phyloP scores from a whole-genome alignment of 2,797 vertebrate species.

The Phrynocephalus forsythii region DNA sequence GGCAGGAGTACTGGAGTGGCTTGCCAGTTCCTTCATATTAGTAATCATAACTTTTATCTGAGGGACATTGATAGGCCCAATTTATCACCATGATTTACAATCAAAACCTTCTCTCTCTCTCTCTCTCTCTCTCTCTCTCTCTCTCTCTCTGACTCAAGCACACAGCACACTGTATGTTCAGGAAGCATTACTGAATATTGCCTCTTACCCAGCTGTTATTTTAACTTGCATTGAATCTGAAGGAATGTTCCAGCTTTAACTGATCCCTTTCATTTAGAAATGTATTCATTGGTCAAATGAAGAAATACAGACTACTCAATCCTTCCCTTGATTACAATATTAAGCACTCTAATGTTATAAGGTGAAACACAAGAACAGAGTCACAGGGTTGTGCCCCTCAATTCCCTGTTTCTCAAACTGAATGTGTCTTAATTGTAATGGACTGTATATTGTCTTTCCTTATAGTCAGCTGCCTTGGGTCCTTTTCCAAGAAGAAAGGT shows the following conservation, averaged over 20 bases:
- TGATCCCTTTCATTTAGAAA: slow-evolving; percentile 28
- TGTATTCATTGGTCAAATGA: slow-evolving; percentile 42
- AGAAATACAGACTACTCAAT: slow-evolving; percentile 30
- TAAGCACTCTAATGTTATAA: slow-evolving; percentile 25
- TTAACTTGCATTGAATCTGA: slow-evolving; percentile 29
- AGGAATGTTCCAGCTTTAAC: slow-evolving; percentile 36
- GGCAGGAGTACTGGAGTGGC: no score
- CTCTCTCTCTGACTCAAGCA: no score
- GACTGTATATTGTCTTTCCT: no score
- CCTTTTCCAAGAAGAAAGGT: no score
- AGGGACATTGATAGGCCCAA: neutral
- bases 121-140: neutral
- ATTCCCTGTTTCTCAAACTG: no score
- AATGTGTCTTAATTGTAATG: no score
- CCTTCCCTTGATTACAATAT: slow-evolving; percentile 28
- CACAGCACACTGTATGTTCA: neutral
- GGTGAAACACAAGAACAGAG: slow-evolving; percentile 11
- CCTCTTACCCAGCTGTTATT: slow-evolving; percentile 18
- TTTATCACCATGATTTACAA: slow-evolving; percentile 14
- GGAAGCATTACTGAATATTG: slow-evolving; percentile 10
- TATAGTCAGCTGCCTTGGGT: no score
- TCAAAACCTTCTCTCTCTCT: neutral
- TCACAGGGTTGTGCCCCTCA: neutral
- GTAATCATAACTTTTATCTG: neutral
- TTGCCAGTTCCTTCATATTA: neutral